Conservation (phyloP, 2,888 invertebrate species). For the Plutella xylostella region DNA sequence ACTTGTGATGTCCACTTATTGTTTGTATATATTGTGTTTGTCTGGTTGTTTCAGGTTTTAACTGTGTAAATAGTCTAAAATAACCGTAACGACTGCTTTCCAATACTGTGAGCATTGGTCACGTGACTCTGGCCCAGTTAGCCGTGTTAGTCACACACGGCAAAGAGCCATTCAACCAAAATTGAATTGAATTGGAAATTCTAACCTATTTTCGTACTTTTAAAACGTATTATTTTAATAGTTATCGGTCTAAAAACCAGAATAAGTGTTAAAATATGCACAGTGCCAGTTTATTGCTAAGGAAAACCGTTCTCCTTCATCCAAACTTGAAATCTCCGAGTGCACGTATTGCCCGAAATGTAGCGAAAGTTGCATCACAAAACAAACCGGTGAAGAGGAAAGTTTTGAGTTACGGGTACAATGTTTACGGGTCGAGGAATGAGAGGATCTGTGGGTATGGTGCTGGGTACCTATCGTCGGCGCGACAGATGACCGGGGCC, state of each 20-base stretch:
- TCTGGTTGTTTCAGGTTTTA: no score
- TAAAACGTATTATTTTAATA: conserved; percentile 28
- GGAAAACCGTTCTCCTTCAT: conserved; percentile 38
- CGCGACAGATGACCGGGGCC: conserved; percentile 20
- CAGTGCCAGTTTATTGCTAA: conserved; percentile 42
- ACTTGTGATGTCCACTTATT: no score
- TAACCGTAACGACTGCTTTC: no score
- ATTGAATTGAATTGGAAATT: no score
- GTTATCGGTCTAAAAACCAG: conserved; percentile 9
- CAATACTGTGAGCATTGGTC: no score
- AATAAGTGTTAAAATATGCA: conserved; percentile 37
- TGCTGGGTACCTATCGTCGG: conserved; percentile 21
- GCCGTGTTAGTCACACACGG: no score
- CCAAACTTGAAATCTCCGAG: conserved; percentile 38
- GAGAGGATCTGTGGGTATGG: conserved; percentile 32
- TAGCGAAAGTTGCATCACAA: conserved; percentile 50
- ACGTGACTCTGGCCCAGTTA: no score
- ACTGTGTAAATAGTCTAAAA: no score
- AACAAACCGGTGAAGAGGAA: not conserved
- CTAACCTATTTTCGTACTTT: conserved; percentile 37
- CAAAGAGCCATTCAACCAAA: no score
- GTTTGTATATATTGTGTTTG: no score
- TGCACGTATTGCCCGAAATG: conserved; percentile 37
- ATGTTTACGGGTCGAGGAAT: conserved; percentile 18
- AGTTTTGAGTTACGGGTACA: conserved; percentile 22